Base-by-base conservation (phyloP, 2,888 invertebrate species). In the Drosophila recens region DNA sequence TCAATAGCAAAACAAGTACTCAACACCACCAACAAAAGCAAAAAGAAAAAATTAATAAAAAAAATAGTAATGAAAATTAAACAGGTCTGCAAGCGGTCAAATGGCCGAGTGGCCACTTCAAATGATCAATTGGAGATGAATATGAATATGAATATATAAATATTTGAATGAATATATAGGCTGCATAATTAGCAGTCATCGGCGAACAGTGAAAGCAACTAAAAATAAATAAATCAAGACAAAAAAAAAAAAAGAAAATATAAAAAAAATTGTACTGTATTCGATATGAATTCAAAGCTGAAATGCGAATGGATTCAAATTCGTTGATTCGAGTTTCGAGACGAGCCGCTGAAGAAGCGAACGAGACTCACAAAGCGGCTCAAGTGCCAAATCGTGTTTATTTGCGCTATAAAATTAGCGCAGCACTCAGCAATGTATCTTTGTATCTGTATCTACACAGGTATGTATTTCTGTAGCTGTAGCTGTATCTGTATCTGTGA, bases 341-440 rank as follows among this genome's bases (percentile, higher is more conserved):
- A 36, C 45, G 57, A 45, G 56, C 56, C 56, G 56, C 57, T 58
- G 57, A 48, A 58, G 57, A 58, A 58, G 57, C 63, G 48, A 63
- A 27, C 33, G 52, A 33, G 59, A 51, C 23, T n/a, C 79, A 58
- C 42, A 72, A 68, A 58, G 75, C 57, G 75, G 64, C 81, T 86
- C 85, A 86, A 86, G 90, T 89, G 90, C 62, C 78, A 88, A 86
- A 86, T 89, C 85, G 90, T 86, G 85, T 86, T 89, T 86, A 79
- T 86, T 89, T 90, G 79, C 82, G 83, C 83, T 80, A 71, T 69
- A 80, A 90, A 86, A 90, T 90, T 86, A 86, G 84, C 86, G 79
- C 88, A 80, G 57, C 64, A 58, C 49, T 43, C 61, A 59, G 51
- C 54, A 42, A 36, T 63, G 57, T 66, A 51, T 49, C 34, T 62